Evolutionary conservation across 2,888 invertebrate species (phyloP).

Genomic region (Alviniconcha strummeri): DNA sequence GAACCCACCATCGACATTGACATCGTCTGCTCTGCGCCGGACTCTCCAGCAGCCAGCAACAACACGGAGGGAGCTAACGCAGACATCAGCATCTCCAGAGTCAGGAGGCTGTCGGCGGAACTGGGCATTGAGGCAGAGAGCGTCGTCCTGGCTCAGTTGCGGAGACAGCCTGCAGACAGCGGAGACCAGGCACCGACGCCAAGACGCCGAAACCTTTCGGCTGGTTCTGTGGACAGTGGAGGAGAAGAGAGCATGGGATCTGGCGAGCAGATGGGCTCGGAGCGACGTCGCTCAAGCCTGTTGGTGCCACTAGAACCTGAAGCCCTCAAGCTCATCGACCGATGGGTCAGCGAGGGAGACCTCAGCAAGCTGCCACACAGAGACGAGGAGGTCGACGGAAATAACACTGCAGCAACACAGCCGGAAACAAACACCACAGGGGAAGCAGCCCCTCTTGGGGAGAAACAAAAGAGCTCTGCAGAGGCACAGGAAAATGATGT

Average conservation of each 20-base stretch:
- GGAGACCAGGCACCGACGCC: background rate
- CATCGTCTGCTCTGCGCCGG: conserved; percentile 5
- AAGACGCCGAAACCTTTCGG: background rate
- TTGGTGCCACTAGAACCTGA: background rate
- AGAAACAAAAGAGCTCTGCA: background rate
- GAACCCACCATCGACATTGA: background rate
- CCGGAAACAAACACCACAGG: background rate
- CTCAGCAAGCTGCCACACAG: background rate
- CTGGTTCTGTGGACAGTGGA: background rate
- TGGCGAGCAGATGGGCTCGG: background rate
- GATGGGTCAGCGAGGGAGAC: conserved; percentile 17
- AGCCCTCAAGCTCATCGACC: background rate
- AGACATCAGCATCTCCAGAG: background rate
- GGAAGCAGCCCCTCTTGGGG: too few species aligned
- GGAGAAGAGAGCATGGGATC: background rate
- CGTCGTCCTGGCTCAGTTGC: conserved; percentile 6
- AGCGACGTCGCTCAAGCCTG: conserved; percentile 12
- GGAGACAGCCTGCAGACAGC: background rate
- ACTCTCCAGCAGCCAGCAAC: background rate
- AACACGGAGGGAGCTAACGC: background rate
- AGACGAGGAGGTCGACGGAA: background rate
- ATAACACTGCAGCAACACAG: background rate
- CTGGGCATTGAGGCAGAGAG: background rate
- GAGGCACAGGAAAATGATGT: background rate
- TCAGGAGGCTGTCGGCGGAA: background rate